Conservation (phyloP, 2,113 vertebrate species). For the Nymphicus hollandicus region DNA sequence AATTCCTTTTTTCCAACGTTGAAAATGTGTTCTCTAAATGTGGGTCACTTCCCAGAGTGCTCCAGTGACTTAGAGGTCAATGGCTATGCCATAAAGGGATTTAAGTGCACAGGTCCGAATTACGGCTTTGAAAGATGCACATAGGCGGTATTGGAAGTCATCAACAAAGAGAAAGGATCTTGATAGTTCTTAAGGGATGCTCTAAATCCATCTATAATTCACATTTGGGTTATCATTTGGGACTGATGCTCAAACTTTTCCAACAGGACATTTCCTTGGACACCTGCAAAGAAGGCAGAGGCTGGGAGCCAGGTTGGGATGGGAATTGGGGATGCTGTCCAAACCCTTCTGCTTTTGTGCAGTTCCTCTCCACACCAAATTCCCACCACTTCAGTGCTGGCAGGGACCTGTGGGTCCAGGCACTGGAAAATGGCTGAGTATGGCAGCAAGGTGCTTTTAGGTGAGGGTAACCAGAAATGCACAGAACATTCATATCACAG, state of each 20-base stretch:
- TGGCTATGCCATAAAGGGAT: not conserved
- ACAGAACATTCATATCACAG: not conserved
- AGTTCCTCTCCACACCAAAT: rapidly evolving
- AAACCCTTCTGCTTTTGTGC: not conserved
- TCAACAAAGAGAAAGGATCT: not conserved
- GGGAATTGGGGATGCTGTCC: not conserved
- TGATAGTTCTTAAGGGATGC: not conserved
- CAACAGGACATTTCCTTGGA: not conserved
- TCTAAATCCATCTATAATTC: not conserved
- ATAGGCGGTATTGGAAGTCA: not conserved
- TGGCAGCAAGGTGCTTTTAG: not conserved
- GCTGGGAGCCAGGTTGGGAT: not conserved
- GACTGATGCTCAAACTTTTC: not conserved
- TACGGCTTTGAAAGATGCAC: not conserved
- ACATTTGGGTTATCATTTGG: not conserved
- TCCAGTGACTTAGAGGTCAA: not conserved
- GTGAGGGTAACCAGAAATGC: not conserved
- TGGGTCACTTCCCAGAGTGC: not conserved
- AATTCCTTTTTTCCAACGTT: not conserved
- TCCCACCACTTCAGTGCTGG: not conserved
- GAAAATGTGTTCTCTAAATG: not conserved
- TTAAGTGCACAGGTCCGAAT: not conserved
- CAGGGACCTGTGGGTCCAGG: not conserved
- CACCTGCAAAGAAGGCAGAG: not conserved
- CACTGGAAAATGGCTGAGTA: not conserved